Evolutionary conservation across 2,797 vertebrate species (phyloP), one percentile per base, ranked within the genome.

Genomic region (Syngnathus acus): DNA sequence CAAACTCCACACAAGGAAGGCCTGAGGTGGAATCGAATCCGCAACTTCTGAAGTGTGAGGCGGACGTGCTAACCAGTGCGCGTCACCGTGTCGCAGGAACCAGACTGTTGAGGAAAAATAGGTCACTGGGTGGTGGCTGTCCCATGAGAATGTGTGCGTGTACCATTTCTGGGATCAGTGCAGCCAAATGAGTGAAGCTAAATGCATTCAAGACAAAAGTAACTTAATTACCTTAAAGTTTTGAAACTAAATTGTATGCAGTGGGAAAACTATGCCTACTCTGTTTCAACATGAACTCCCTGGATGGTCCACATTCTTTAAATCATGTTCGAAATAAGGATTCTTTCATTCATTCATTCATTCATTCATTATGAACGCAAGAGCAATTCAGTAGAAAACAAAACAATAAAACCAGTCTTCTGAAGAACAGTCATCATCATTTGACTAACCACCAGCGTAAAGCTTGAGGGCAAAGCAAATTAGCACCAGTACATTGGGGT

Each of bases 51-150:
- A 26, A 26, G 2, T 26, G 26, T 26, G 26, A 26, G 26, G 26
- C 26, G 26, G 26, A 26, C 2, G 26, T 26, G 26, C 26, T 26
- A 26, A 26, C 26, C 26, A 26, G 26, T 26, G 26, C 26, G 26
- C 26, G 1, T 26, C 26, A 26, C 26, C 26, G 26, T 26, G 26
- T 26, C 26, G 26, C 26, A 26, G 26, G 26, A 57, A 62, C 45
- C 60, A 62, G 11, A 32, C 51, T 51, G 39, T 65, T 40, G 51
- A 42, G 73, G 23, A 26, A 54, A 53, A 78, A 17, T 78, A 69
- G 81, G 81, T 78, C 81, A 77, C 45, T 48, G 66, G 66, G 73
- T 64, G 37, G 65, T 42, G 63, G 66, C 70, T 68, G 40, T 50
- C 69, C 50, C 63, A 14, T 66, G 72, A 68, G 68, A 74, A 76